Conservation (phyloP, 2,113 vertebrate species). For the Phalacrocorax pelagicus region DNA sequence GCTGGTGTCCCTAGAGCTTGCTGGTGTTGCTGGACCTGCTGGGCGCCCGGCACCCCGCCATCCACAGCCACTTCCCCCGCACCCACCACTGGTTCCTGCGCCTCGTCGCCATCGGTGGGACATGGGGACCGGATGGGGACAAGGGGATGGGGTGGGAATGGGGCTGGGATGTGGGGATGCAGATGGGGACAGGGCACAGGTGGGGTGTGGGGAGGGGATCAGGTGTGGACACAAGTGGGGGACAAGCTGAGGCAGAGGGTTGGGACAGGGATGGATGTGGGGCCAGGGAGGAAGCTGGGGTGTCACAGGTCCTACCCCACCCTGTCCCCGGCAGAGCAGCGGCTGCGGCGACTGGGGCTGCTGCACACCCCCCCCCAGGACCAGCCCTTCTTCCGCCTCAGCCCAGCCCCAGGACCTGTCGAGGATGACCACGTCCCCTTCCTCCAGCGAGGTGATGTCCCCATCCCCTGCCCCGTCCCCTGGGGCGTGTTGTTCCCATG, state of each 20-base stretch:
- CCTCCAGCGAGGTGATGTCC: constrained; percentile 79
- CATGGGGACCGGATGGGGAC: neutral
- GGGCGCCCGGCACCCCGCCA: constrained; percentile 79
- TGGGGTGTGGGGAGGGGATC: neutral
- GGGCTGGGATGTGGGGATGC: neutral
- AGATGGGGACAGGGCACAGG: neutral
- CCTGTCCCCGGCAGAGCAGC: constrained; percentile 75
- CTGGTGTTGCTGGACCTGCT: constrained; percentile 89
- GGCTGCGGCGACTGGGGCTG: constrained; percentile 81
- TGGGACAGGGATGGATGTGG: neutral
- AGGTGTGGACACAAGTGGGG: neutral
- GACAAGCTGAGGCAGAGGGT: neutral
- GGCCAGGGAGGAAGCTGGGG: neutral
- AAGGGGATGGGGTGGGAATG: neutral
- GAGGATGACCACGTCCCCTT: constrained; percentile 91
- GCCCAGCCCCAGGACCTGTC: constrained; percentile 79
- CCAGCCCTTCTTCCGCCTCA: constrained; percentile 83
- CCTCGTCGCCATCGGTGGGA: constrained; percentile 80
- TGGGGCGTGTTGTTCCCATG: too few relatives aligned
- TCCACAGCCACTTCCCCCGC: constrained; percentile 87
- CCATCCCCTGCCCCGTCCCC: neutral
- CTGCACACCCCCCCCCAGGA: constrained; percentile 77
- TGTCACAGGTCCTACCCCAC: neutral
- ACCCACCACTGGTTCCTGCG: constrained; percentile 87
- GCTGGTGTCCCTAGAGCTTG: constrained; percentile 76